phyloP scores from a whole-genome alignment of 2,113 vertebrate species.

The Pseudorectes ferrugineus region DNA sequence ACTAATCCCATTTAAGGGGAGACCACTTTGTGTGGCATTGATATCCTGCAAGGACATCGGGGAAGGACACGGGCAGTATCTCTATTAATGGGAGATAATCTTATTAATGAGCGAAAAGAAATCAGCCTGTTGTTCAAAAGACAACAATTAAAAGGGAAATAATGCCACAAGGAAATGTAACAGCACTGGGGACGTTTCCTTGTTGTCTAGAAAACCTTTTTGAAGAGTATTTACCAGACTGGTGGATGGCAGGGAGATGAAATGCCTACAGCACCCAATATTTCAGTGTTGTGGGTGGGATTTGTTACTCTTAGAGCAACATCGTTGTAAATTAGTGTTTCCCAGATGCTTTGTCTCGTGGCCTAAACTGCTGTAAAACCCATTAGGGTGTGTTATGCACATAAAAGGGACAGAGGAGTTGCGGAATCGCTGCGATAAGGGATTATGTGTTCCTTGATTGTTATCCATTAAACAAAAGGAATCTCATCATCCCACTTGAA shows the following conservation, averaged over 20 bases:
- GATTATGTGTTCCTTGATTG: constrained; percentile 60
- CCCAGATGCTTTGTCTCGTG: constrained; percentile 68
- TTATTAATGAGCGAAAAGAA: background rate
- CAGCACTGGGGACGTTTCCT: background rate
- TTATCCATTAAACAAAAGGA: constrained; percentile 57
- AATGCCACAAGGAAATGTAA: background rate
- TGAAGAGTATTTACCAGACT: background rate
- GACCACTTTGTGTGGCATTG: background rate
- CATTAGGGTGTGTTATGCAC: constrained; percentile 67
- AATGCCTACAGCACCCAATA: background rate
- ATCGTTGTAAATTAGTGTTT: constrained; percentile 50
- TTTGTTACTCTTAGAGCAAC: background rate
- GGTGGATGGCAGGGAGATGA: background rate
- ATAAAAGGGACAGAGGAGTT: constrained; percentile 49
- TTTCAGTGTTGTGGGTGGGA: background rate
- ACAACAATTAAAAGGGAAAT: background rate
- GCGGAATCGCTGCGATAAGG: constrained; percentile 2
- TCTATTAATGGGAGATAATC: background rate
- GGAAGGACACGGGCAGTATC: background rate
- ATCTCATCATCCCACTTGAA: constrained; percentile 58
- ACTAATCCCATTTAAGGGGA: background rate
- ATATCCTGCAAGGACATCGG: background rate
- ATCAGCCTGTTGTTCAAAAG: background rate
- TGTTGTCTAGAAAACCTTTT: background rate
- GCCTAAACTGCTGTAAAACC: constrained; percentile 62